phyloP scores from a whole-genome alignment of 2,888 invertebrate genomes.

The Apodemia mormo region DNA sequence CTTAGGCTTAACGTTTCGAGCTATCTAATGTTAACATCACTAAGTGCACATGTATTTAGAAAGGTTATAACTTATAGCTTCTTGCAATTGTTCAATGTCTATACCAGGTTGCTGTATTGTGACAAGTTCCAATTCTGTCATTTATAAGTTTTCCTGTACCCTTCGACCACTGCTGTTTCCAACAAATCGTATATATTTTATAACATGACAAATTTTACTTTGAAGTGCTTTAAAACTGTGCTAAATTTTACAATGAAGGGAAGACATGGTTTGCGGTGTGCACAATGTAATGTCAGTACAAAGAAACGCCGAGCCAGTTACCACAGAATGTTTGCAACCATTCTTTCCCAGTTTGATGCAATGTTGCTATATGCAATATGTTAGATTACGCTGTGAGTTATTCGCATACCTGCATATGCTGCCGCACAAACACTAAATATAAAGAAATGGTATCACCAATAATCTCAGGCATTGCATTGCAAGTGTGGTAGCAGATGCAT shows the following conservation, averaged over 20 bases:
- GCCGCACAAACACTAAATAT: slow-evolving; percentile 73
- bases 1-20: slow-evolving; percentile 76
- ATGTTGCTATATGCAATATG: slow-evolving; percentile 62
- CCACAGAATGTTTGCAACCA: slow-evolving; percentile 51
- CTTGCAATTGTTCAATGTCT: slow-evolving; percentile 50
- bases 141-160: slow-evolving; percentile 18
- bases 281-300: slow-evolving; percentile 61
- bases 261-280: slow-evolving; percentile 50
- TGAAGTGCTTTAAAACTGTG: slow-evolving; percentile 21
- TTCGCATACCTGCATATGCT: slow-evolving; percentile 75
- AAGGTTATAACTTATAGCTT: slow-evolving; percentile 58
- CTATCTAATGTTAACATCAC: slow-evolving; percentile 70
- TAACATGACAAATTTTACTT: slow-evolving; percentile 67
- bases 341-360: slow-evolving; percentile 58
- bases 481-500: slow-evolving; percentile 78
- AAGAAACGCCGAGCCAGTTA: slow-evolving; percentile 74
- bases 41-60: slow-evolving; percentile 76
- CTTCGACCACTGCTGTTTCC: slow-evolving; percentile 19
- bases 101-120: slow-evolving; percentile 27
- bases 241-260: slow-evolving; percentile 37
- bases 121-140: slow-evolving; percentile 3
- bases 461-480: slow-evolving; percentile 56
- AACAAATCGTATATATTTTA: slow-evolving; percentile 56
- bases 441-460: slow-evolving; percentile 54
- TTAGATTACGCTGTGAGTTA: slow-evolving; percentile 70